Evolutionary conservation across 2,888 invertebrate species (phyloP), one percentile per base, ranked within the genome.

Genomic region (Rhimphoctona megacephalus): DNA sequence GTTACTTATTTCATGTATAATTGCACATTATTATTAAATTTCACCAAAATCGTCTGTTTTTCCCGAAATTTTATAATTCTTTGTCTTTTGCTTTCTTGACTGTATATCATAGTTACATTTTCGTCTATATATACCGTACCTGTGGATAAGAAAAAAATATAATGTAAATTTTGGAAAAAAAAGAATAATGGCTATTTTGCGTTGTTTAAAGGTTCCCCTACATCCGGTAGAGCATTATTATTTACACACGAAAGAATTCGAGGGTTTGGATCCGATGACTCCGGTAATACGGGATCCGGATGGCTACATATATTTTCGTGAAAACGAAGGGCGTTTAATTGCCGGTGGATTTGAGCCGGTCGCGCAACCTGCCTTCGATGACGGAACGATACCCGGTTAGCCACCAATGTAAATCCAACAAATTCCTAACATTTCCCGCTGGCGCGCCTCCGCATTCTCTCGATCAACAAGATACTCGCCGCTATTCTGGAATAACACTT

Each of bases 211-310:
- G 94, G 97, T 98, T 49, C 99, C 99, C 0, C 95, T 99, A 14
- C 97, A 99, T 94, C 97, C 99, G 0, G 98, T 98, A 88, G 98
- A 99, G 93, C 99, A 99, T 95, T 98, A 98, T 94, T 98, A 98
- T 94, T 95, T 99, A 69, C 97, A 98, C 91, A 99, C 99, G 0
- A 97, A 98, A 94, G 96, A 97, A 6, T 96, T 98, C 64, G 95
- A 96, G 7, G 96, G 96, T 30, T 94, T 98, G 87, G 96, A 97
- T 94, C 96, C 97, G 0, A 96, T 97, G 95, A 97, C 97, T 79
- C 99, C 99, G 90, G 98, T 98, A 88, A 96, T 98, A 30, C 96
- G 98, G 73, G 98, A 98, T 94, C 97, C 97, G 67, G 99, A 99
- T 93, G 98, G 98, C 0, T 96, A 97, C 91, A 96, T 98, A 83